Evolutionary conservation across 1,140 invertebrate species (phyloP), one percentile per base, ranked within the genome.

Genomic region (Papilio glaucus): DNA sequence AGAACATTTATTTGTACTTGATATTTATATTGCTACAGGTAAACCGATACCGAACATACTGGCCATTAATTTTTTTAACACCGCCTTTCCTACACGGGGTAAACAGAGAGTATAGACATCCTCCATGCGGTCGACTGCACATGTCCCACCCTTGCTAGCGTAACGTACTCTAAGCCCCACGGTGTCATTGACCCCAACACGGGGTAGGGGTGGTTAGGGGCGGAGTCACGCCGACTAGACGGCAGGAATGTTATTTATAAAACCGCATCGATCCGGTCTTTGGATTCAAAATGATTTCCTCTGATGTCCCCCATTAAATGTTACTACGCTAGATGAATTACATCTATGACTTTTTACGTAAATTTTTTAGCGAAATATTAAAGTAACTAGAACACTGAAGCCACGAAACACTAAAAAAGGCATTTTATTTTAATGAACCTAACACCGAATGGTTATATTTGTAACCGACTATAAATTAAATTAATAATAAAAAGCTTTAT

Each of bases 191-290:
- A 78, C 74, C 77, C 42, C 42, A 26, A 24, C 41, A 68, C 41
- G 24, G 67, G 72, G 42, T 49, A 49, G 74, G 63, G 76, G 72
- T 63, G 39, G 68, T 57, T 42, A 29, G 61, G 33, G 75, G 72
- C 45, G 60, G 60, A 65, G 45, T 24, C 49, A 53, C 37, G 18
- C 61, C 61, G 77, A 71, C 75, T 72, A 74, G 77, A 67, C 71
- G 61, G 70, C 61, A 65, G 61, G 26, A 65, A 65, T 76, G 74
- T 80, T 81, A 81, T 81, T 81, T 77, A 79, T 81, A 81, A 77
- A 79, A 73, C 75, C 45, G 41, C 79, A 79, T 81, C 79, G 79
- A 81, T 81, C 79, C 75, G 77, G 79, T 77, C 77, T 77, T 79
- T 63, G 69, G 45, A 61, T 68, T 42, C 63, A 18, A 62, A 49